Evolutionary conservation across 2,888 invertebrate species (phyloP).

Genomic region (Podabrus alpinus): DNA sequence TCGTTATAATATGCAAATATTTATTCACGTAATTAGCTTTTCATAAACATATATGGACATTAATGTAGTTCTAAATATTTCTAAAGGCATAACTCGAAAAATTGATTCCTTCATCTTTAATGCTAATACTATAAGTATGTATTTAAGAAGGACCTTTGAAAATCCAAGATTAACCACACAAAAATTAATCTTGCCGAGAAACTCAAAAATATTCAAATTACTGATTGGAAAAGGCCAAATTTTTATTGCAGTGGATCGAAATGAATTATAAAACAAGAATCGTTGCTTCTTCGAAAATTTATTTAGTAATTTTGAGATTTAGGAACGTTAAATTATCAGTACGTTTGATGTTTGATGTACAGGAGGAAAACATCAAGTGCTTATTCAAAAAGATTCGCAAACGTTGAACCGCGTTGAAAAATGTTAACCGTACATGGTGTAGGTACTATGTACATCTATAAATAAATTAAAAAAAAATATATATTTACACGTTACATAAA

Average conservation of each 20-base stretch:
- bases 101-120: no score
- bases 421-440: not conserved
- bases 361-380: no score
- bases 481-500: not conserved
- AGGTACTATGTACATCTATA: no score
- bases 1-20: not conserved
- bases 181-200: not conserved
- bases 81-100: no score
- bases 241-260: no score
- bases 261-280: no score
- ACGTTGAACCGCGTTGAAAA: not conserved
- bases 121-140: no score
- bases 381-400: not conserved
- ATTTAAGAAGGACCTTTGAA: no score
- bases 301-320: no score
- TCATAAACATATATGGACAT: not conserved
- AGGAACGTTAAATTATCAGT: no score
- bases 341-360: no score
- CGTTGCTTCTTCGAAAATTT: no score
- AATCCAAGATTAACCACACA: not conserved
- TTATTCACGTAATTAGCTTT: not conserved
- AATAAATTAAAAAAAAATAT: not conserved
- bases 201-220: not conserved
- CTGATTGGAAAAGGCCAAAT: not conserved
- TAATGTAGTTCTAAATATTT: not conserved